Evolutionary conservation across 2,113 vertebrate genomes (phyloP).

Genomic region (Anarhynchus alexandrinus): DNA sequence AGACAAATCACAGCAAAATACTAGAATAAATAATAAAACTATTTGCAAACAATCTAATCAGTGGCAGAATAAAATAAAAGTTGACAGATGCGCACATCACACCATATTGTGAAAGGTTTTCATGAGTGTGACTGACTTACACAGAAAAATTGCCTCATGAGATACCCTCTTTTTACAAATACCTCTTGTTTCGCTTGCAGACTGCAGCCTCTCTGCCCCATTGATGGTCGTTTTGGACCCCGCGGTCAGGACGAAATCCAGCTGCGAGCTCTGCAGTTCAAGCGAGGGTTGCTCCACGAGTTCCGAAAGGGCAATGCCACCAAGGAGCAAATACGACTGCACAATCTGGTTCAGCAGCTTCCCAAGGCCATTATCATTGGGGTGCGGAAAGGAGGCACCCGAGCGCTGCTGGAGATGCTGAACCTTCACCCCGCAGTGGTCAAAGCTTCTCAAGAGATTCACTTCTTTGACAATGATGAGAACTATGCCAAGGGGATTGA

Average conservation of each 20-base stretch:
- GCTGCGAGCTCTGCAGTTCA: slow-evolving; percentile 85
- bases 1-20: not conserved
- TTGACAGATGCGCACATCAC: not conserved
- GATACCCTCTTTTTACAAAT: not conserved
- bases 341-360: slow-evolving; percentile 90
- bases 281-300: slow-evolving; percentile 85
- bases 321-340: slow-evolving; percentile 85
- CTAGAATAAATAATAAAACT: not conserved
- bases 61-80: slow-evolving; percentile 1
- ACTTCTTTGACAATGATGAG: slow-evolving; percentile 95
- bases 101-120: not conserved
- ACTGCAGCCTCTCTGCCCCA: slow-evolving; percentile 87
- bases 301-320: slow-evolving; percentile 86
- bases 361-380: slow-evolving; percentile 96
- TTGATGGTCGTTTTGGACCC: slow-evolving; percentile 79
- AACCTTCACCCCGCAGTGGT: slow-evolving; percentile 94
- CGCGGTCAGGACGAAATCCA: slow-evolving; percentile 79
- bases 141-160: not conserved
- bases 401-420: slow-evolving; percentile 94
- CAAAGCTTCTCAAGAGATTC: slow-evolving; percentile 97
- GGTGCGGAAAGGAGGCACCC: slow-evolving; percentile 92
- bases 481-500: slow-evolving; percentile 93
- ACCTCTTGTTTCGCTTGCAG: slow-evolving; percentile 68
- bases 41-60: not conserved
- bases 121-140: not conserved